Percentiles rank a stretch among this genome's conserved stretches.
These are phyloP conservation scores for Cydia splendana DNA, from an alignment of 1,140 invertebrate genomes.

Conservation along the genomic window DNA sequence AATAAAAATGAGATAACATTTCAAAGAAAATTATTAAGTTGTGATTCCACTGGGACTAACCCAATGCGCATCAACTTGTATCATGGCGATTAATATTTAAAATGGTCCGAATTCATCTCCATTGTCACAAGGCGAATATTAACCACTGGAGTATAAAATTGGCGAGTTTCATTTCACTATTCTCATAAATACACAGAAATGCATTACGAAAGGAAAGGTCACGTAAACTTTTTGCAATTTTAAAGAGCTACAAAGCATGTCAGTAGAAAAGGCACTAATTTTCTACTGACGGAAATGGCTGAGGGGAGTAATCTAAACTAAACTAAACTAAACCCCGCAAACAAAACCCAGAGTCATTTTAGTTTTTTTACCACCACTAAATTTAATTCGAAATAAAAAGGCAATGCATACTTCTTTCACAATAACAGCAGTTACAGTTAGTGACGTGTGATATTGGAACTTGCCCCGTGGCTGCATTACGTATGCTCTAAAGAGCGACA, in stretches of 20 bases:
- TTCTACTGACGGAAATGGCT: too few species aligned
- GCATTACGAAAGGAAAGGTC: too few species aligned
- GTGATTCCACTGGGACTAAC: conserved; percentile 67
- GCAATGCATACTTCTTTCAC: not conserved
- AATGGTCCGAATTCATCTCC: conserved; percentile 55
- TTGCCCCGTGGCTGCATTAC: conserved; percentile 47
- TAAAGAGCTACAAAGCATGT: too few species aligned
- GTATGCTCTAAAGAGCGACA: conserved; percentile 57
- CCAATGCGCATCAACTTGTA: conserved; percentile 73
- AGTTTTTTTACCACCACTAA: too few species aligned
- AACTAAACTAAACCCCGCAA: too few species aligned
- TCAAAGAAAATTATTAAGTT: conserved; percentile 77
- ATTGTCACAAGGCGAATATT: conserved; percentile 40
- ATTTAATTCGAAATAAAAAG: not conserved
- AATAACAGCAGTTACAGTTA: not conserved
- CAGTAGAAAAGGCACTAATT: too few species aligned
- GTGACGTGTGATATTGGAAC: conserved; percentile 47
- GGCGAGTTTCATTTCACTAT: not conserved
- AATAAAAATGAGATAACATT: conserved; percentile 77
- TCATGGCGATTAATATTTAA: conserved; percentile 75
- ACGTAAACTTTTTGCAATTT: too few species aligned
- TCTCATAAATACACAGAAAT: too few species aligned
- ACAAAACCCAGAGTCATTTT: too few species aligned
- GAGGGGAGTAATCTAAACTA: too few species aligned
- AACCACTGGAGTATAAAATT: not conserved